Evolutionary conservation across 2,888 invertebrate species (phyloP).

Genomic region (Hirtodrosophila cameraria): DNA sequence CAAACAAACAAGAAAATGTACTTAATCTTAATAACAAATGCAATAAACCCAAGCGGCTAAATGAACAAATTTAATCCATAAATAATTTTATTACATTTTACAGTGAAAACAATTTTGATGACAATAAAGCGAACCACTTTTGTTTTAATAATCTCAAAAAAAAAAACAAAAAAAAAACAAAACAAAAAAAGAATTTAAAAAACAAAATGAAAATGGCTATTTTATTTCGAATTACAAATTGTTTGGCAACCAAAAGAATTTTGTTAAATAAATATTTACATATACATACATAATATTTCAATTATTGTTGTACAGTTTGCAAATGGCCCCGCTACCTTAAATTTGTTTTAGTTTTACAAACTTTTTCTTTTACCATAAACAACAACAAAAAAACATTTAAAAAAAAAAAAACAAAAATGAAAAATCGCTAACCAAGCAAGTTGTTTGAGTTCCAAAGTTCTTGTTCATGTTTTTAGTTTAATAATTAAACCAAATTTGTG

Average conservation of each 20-base stretch:
- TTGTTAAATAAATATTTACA: conserved; percentile 44
- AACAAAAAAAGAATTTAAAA: conserved; percentile 28
- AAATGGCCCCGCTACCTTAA: conserved; percentile 82
- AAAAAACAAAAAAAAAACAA: conserved; percentile 23
- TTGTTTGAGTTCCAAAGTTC: conserved; percentile 67
- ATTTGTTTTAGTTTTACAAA: conserved; percentile 79
- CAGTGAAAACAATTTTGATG: conserved; percentile 63
- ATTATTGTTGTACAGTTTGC: conserved; percentile 76
- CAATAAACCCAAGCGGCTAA: conserved; percentile 49
- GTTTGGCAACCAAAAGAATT: conserved; percentile 78
- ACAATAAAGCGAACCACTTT: conserved; percentile 69
- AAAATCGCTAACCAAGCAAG: conserved; percentile 54
- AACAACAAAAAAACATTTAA: conserved; percentile 16
- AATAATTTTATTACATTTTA: conserved; percentile 66
- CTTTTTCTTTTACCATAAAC: conserved; percentile 30
- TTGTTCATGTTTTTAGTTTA: conserved; percentile 58
- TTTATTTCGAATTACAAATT: conserved; percentile 57
- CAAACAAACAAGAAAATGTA: conserved; percentile 42
- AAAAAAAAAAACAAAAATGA: conserved; percentile 16
- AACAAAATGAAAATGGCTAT: conserved; percentile 38
- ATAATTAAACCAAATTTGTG: conserved; percentile 64
- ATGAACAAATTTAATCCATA: conserved; percentile 47
- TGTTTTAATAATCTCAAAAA: conserved; percentile 42
- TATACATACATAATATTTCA: conserved; percentile 45
- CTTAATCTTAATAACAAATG: conserved; percentile 48